Evolutionary conservation across 2,113 vertebrate species (phyloP).

Genomic region (Psettodes erumei): DNA sequence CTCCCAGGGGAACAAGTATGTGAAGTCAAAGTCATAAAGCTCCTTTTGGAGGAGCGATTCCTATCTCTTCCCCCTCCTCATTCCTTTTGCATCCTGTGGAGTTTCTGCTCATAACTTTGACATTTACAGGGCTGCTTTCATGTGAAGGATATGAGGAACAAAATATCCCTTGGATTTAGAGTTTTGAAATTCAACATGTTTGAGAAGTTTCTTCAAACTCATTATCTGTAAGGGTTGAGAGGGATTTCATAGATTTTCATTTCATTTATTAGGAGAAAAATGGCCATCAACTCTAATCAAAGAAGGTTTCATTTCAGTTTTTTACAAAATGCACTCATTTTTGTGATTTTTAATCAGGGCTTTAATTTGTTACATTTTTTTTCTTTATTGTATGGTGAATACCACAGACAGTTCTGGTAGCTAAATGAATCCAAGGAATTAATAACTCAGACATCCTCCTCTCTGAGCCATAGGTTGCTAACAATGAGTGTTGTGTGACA

Average conservation of each 20-base stretch:
- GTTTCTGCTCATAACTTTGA: slow-evolving; percentile 42
- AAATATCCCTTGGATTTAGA: slow-evolving; percentile 14
- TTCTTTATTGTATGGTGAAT: slow-evolving; percentile 26
- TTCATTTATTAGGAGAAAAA: neutral
- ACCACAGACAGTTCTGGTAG: neutral
- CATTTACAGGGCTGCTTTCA: slow-evolving; percentile 25
- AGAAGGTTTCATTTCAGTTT: neutral
- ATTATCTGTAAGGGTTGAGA: neutral
- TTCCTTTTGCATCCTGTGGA: slow-evolving; percentile 26
- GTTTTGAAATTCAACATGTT: slow-evolving; percentile 16
- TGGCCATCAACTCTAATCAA: neutral
- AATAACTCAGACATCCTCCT: slow-evolving; percentile 60
- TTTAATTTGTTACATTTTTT: slow-evolving; percentile 11
- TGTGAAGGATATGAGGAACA: slow-evolving; percentile 22
- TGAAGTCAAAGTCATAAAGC: slow-evolving; percentile 36
- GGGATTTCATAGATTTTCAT: neutral
- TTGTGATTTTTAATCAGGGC: neutral
- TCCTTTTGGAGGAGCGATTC: slow-evolving; percentile 15
- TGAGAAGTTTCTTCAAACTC: neutral
- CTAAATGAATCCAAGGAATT: slow-evolving; percentile 56
- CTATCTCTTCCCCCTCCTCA: neutral
- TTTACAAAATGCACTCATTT: neutral
- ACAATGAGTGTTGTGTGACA: slow-evolving; percentile 67
- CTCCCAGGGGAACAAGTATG: slow-evolving; percentile 24
- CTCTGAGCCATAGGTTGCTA: slow-evolving; percentile 26